These are phyloP conservation scores for Synodontis membranacea DNA, from an alignment of 2,113 vertebrate genomes.

Conservation along the genomic window DNA sequence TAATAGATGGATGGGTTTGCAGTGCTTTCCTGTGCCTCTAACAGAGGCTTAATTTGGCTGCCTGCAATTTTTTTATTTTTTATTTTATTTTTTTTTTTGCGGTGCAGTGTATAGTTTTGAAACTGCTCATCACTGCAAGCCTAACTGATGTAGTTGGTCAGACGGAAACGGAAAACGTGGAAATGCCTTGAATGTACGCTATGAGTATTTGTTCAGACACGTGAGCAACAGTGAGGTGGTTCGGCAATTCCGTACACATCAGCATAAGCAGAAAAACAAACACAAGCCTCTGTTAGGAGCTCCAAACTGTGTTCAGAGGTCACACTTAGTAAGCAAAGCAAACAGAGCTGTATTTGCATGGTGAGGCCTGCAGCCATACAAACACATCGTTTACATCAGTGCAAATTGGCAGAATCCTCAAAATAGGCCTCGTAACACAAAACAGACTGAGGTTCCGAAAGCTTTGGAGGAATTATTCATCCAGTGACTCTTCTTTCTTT, in stretches of 20 bases:
- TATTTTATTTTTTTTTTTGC: too few species aligned
- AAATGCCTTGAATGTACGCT: background rate
- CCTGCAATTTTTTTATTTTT: background rate
- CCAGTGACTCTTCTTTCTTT: background rate
- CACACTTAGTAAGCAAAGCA: constrained; percentile 22
- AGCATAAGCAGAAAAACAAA: background rate
- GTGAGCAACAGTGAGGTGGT: background rate
- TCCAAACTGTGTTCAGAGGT: constrained; percentile 26
- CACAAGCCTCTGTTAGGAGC: background rate
- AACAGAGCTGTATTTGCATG: constrained; percentile 43
- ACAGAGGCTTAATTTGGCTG: background rate
- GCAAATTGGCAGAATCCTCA: constrained; percentile 20
- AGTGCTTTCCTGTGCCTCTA: background rate
- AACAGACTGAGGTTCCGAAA: constrained; percentile 7
- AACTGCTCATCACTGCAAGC: background rate
- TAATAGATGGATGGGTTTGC: too few species aligned
- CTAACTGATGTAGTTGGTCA: background rate
- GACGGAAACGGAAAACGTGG: background rate
- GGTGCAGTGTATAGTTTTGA: background rate
- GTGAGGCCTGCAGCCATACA: constrained; percentile 11
- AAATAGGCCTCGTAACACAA: constrained; percentile 23
- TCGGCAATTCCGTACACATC: background rate
- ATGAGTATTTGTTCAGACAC: background rate
- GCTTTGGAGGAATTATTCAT: background rate
- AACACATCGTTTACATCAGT: constrained; percentile 32